Percentiles rank a stretch among this genome's conserved stretches.
These are phyloP conservation scores for Andrena hattorfiana DNA, from an alignment of 2,888 invertebrate species.

Conservation along the genomic window DNA sequence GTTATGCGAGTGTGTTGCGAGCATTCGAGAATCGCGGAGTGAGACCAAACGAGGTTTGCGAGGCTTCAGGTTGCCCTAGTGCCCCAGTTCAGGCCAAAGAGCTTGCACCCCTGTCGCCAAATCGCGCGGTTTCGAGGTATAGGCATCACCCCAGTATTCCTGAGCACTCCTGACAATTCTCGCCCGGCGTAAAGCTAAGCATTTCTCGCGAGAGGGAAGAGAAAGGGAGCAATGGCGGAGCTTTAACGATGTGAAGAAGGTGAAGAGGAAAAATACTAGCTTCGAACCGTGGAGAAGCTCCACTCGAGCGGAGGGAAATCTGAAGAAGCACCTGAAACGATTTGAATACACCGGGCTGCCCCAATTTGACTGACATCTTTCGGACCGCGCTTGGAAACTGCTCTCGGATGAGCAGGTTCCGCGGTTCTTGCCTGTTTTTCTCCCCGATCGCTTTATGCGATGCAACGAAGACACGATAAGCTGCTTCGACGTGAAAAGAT, in stretches of 20 bases:
- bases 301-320: not conserved
- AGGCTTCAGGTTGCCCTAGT: no score
- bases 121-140: no score
- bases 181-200: no score
- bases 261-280: not conserved
- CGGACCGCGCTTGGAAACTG: not conserved
- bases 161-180: no score
- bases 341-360: not conserved
- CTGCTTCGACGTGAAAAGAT: conserved; percentile 5
- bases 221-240: not conserved
- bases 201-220: no score
- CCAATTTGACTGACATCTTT: not conserved
- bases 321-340: not conserved
- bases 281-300: not conserved
- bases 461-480: conserved; percentile 5
- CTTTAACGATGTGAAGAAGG: not conserved
- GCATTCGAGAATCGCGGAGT: no score
- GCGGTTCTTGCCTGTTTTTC: not conserved
- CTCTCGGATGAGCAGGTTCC: not conserved
- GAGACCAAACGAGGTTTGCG: no score
- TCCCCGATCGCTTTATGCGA: not conserved
- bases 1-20: no score
- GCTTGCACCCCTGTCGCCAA: no score
- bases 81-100: no score
- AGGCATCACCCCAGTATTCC: no score